Percentiles rank a stretch among this genome's conserved stretches.
phyloP scores from a whole-genome alignment of 2,797 vertebrate genomes.

The Sphenodon punctatus region DNA sequence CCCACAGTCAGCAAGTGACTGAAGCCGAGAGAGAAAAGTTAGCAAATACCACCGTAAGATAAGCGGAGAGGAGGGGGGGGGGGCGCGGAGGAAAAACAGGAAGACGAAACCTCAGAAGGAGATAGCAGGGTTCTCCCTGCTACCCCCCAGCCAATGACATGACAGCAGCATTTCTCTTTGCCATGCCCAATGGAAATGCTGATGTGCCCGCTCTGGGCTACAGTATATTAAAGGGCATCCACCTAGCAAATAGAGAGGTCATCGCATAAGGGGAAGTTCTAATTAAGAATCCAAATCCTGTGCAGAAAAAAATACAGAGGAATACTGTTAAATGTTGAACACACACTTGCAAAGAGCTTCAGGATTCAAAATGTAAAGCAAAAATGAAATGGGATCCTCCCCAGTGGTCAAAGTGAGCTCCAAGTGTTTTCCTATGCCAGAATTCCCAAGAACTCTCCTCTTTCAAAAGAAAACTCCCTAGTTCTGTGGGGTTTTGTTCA shows the following conservation, averaged over 20 bases:
- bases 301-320: neutral
- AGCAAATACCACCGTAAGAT: no score
- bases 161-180: neutral
- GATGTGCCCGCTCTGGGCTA: neutral
- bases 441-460: constrained; percentile 31
- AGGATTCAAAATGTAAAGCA: constrained; percentile 20
- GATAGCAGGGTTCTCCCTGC: no score
- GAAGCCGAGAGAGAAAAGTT: no score
- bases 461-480: constrained; percentile 40
- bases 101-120: no score
- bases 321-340: neutral
- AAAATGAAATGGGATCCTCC: neutral
- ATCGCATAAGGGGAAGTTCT: constrained; percentile 37
- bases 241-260: neutral
- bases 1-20: no score
- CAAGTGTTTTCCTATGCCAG: neutral
- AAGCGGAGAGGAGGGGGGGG: no score
- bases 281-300: neutral
- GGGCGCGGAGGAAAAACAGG: no score
- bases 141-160: no score
- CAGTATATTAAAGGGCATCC: constrained; percentile 4
- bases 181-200: neutral
- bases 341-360: neutral
- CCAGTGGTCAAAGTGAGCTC: neutral
- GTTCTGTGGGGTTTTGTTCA: constrained; percentile 33